Evolutionary conservation across 2,113 vertebrate species (phyloP).

Genomic region (Merops nubicus): DNA sequence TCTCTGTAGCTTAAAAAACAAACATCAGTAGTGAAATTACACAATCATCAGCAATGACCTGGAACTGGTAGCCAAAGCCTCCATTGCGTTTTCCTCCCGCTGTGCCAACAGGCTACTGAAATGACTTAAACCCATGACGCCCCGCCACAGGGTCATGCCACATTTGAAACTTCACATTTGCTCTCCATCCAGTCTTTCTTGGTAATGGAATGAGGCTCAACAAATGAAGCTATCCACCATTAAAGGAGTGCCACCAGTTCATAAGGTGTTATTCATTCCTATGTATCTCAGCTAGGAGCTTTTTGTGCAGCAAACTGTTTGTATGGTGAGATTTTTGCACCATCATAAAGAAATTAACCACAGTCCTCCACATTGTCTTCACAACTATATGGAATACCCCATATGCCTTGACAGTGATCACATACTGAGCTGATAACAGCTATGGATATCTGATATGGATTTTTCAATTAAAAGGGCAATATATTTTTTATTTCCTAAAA

Average conservation of each 20-base stretch:
- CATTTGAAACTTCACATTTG: neutral
- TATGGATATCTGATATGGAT: neutral
- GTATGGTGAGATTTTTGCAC: neutral
- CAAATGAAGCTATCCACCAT: neutral
- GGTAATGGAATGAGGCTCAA: neutral
- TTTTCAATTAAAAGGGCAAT: neutral
- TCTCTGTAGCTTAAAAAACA: neutral
- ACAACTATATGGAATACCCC: fast-evolving
- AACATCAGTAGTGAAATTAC: neutral
- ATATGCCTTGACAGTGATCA: fast-evolving
- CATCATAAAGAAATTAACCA: neutral
- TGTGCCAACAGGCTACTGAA: neutral
- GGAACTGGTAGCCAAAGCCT: neutral
- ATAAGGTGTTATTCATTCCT: neutral
- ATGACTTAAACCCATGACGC: neutral
- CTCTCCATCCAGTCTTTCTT: neutral
- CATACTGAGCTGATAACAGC: neutral
- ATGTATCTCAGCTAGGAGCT: fast-evolving
- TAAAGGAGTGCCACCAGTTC: neutral
- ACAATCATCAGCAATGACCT: neutral
- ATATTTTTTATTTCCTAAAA: neutral
- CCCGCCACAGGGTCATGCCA: fast-evolving
- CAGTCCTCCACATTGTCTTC: neutral
- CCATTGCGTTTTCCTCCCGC: neutral
- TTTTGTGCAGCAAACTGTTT: neutral